Evolutionary conservation across 2,888 invertebrate genomes (phyloP).

Genomic region (Tuberolachnus salignus): DNA sequence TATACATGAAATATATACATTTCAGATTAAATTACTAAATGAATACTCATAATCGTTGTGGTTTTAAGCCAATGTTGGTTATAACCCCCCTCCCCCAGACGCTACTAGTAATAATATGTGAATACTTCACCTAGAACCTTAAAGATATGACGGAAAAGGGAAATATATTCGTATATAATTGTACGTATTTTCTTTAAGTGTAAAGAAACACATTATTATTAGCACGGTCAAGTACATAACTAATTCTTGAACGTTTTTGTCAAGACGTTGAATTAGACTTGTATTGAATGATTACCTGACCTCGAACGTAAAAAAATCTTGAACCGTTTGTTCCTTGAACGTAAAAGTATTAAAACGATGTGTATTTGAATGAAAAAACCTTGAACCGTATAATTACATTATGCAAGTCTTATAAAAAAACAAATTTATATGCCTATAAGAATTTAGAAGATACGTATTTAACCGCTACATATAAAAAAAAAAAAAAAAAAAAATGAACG

Average conservation of each 20-base stretch:
- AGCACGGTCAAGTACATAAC: not conserved
- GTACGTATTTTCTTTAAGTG: not conserved
- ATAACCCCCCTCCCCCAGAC: too few relatives aligned
- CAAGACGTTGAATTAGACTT: not conserved
- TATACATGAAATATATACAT: too few relatives aligned
- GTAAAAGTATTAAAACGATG: slow-evolving; percentile 27
- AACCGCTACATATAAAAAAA: not conserved
- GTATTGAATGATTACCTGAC: not conserved
- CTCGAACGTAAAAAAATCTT: slow-evolving; percentile 35
- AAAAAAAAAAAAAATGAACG: not conserved
- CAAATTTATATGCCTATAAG: too few relatives aligned
- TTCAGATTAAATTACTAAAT: too few relatives aligned
- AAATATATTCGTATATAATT: not conserved
- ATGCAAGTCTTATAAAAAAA: not conserved
- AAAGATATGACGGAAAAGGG: too few relatives aligned
- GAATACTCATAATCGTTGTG: too few relatives aligned
- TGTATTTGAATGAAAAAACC: slow-evolving; percentile 13
- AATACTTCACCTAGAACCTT: too few relatives aligned
- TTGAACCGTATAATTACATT: slow-evolving; percentile 18
- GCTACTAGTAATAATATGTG: too few relatives aligned
- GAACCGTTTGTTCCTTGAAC: slow-evolving; percentile 34
- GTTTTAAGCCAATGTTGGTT: too few relatives aligned
- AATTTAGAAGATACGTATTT: not conserved
- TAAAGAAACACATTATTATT: not conserved
- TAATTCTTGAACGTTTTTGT: not conserved